A percentile compares a stretch with the other conserved stretches of the same genome.
Evolutionary conservation across 2,888 invertebrate genomes (phyloP).

Genomic region (Andrena bicolor): DNA sequence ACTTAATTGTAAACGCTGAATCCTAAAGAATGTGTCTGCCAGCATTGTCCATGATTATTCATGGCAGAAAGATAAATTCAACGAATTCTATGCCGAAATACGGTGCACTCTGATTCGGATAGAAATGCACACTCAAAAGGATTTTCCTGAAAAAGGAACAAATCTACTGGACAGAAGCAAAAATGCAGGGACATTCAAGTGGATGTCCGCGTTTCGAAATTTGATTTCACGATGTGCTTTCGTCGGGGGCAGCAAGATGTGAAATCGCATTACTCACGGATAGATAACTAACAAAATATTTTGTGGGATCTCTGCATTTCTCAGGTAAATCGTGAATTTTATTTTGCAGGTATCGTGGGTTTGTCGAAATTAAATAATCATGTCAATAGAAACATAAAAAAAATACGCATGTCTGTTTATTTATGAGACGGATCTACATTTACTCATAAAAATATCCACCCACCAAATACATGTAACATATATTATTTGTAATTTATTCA

Average conservation of each 20-base stretch:
- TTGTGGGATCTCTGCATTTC: neutral
- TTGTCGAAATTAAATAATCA: no score
- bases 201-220: constrained; percentile 4
- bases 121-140: neutral
- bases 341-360: neutral
- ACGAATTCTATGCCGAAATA: neutral
- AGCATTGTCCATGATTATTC: no score
- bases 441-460: no score
- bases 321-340: neutral
- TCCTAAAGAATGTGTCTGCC: no score
- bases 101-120: neutral
- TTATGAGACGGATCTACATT: no score
- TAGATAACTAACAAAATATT: constrained; percentile 12
- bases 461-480: no score
- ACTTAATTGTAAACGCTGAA: no score
- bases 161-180: neutral
- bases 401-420: no score
- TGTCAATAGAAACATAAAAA: no score
- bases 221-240: neutral
- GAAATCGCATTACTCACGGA: constrained; percentile 16
- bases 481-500: no score
- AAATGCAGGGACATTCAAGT: neutral
- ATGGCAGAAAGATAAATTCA: neutral
- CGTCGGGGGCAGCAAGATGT: neutral
- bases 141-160: neutral